Evolutionary conservation across 2,888 invertebrate genomes (phyloP), one percentile per base, ranked within the genome.

Genomic region (Leptinotarsa rubiginosa): DNA sequence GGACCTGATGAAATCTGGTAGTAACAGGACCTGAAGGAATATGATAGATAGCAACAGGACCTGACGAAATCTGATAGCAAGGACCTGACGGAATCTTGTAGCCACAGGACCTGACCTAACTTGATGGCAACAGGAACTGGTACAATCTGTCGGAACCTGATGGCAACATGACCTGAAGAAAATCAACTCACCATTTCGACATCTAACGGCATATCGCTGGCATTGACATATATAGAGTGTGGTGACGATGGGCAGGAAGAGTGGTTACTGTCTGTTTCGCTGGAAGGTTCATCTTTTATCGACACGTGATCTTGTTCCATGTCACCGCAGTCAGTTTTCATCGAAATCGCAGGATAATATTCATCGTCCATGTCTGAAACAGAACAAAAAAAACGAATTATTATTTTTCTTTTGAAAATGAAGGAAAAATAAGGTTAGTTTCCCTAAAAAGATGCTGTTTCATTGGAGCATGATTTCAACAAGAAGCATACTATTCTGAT

Each of bases 361-460:
- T 96, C 96, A 84, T 96, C 96, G 87, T 96, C 96, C 93, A 96
- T 95, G 84, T 96, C 96, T 96, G 89, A 7, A 89, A 89, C 76
- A 75, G 70, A 41, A 41, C 10, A 0, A 41, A 41, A 41, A 41
- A 31, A 41, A 41, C 2, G 41, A 41, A 41, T 41, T 41, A 41
- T 2, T 41, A 41, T 41, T 41, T 41, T 31, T 1, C 25, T 31
- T 31, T 10, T 31, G 31, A 31, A 31, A 31, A 31, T 31, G 31
- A 2, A 10, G 2, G 2, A 31, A 10, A 10, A 31, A 31, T 1
- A 31, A 31, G 7, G 31, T 31, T 10, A 31, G 31, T 31, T 31
- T 41, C 2, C 1, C 41, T 41, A 41, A 31, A 31, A 31, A 41
- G 41, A 41, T 10, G 0, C 41, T 41, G 41, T 41, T 10, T 41